Evolutionary conservation across 37 sponge, comb jelly and placozoan genomes (phyloP), one percentile per base, ranked within the genome.

Genomic region (Cladorhizidae sp.): DNA sequence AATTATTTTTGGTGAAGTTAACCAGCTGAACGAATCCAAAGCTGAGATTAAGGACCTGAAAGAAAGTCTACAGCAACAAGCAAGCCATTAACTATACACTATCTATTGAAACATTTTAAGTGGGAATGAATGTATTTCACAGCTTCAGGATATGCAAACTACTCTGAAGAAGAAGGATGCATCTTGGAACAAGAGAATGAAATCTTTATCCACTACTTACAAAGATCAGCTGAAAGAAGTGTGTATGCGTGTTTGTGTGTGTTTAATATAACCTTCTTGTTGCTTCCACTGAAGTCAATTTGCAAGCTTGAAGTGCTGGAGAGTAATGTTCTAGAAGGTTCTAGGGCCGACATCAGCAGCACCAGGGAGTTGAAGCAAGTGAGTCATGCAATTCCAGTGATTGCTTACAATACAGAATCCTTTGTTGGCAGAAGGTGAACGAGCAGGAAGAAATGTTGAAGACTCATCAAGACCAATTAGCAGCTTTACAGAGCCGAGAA

Each of bases 161-260:
- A 18, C 40, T 36, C 21, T 89, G 58, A 77, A 58, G 39, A 89
- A 89, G 51, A 79, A 83, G 49, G 84, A 89, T n/a, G 77, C 57
- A 38, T 40, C 39, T 2, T 89, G 89, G 89, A 61, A 89, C 68
- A 84, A 78, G 75, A 83, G 68, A 72, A 42, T 89, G 51, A 62
- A 79, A 22, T 56, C 72, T 50, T 2, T 83, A 40, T 33, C 72
- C 20, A 51, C 49, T 18, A 38, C 65, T 12, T 88, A 84, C 28
- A 71, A 81, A 26, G 76, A 85, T n/a, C 73, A 86, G 40, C 81
- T 90, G 2, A 39, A 65, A 40, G 79, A 83, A 52, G 88, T 87
- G 37, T 50, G 54, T 55, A 2, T 57, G 26, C 51, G 3, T 41
- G 38, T 72, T 39, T 39, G 40, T 17, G 18, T 23, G 43, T 72